Evolutionary conservation across 2,797 vertebrate genomes (phyloP), one percentile per base, ranked within the genome.

Genomic region (Sarcophilus harrisii): DNA sequence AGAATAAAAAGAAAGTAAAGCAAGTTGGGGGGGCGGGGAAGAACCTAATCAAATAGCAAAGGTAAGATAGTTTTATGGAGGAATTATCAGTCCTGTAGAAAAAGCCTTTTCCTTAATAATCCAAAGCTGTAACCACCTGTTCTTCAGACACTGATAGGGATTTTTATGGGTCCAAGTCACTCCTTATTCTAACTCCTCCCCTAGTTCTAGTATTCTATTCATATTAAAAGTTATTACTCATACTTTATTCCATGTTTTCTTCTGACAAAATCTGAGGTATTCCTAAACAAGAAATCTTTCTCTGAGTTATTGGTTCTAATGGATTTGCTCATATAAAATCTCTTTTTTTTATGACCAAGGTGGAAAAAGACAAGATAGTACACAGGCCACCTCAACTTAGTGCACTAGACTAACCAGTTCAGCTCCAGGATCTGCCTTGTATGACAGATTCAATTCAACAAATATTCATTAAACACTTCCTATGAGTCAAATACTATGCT

Each of bases 1-100:
- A 92, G 94, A 97, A 97, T 95, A 95, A 97, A 98, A 3, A 21
- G 90, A 97, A 98, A 98, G 92, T 94, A 93, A 96, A 52, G 6
- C 6, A 52, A 52, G 52, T 52, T 5, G 52, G 6, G 52, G 52
- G 52, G 52, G 52, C 0, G 52, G 52, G 52, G 6, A 92, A 96
- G 38, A 45, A 95, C 93, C 92, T 94, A 90, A 91, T 94, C 95
- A 93, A 95, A 96, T 91, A 91, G 97, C 91, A 90, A 0, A 11
- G 97, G 94, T 87, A 49, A 93, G 97, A 95, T 1, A 1, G 94
- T 97, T 97, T 97, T 95, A 96, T 58, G 90, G 10, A 90, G 30
- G 93, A 97, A 97, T 97, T 96, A 95, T 98, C 95, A 96, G 96
- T 97, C 95, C 92, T 1, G 21, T 87, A n/a, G 90, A 45, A 94